Percentiles rank a stretch among this genome's conserved stretches.
These are phyloP conservation scores for Thamnophis sirtalis DNA, from an alignment of 2,113 vertebrate species.

Conservation along the genomic window DNA sequence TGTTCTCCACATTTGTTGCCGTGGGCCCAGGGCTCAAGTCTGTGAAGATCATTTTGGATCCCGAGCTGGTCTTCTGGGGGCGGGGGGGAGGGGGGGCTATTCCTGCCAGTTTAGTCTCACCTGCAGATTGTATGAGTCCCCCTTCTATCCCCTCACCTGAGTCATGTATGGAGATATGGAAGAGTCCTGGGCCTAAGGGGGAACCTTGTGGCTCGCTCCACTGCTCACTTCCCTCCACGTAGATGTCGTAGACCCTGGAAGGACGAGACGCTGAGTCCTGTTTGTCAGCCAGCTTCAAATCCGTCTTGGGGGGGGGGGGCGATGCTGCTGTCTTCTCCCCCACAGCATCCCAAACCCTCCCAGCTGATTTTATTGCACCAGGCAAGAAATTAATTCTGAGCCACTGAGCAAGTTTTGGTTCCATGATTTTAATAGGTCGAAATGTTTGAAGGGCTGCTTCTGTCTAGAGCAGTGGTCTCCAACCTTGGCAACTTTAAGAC, in stretches of 20 bases:
- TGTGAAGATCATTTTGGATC: not conserved
- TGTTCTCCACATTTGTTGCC: not conserved
- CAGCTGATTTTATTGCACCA: not conserved
- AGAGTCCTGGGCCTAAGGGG: not conserved
- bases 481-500: too few species aligned
- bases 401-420: not conserved
- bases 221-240: not conserved
- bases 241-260: fast-evolving
- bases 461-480: too few species aligned
- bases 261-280: fast-evolving
- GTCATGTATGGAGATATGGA: fast-evolving
- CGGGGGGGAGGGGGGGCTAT: not conserved
- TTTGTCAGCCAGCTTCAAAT: not conserved
- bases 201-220: not conserved
- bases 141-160: not conserved
- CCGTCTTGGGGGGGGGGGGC: not conserved
- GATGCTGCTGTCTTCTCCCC: not conserved
- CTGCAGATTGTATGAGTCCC: not conserved
- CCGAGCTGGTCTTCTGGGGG: not conserved
- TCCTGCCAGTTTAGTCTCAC: not conserved
- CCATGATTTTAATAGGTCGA: not conserved
- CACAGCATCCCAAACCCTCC: not conserved
- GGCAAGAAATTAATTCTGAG: not conserved
- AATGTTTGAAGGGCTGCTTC: not conserved
- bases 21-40: not conserved